These are phyloP conservation scores for Mormyrus proboscirostris DNA, from an alignment of 2,797 vertebrate genomes.

Conservation along the genomic window DNA sequence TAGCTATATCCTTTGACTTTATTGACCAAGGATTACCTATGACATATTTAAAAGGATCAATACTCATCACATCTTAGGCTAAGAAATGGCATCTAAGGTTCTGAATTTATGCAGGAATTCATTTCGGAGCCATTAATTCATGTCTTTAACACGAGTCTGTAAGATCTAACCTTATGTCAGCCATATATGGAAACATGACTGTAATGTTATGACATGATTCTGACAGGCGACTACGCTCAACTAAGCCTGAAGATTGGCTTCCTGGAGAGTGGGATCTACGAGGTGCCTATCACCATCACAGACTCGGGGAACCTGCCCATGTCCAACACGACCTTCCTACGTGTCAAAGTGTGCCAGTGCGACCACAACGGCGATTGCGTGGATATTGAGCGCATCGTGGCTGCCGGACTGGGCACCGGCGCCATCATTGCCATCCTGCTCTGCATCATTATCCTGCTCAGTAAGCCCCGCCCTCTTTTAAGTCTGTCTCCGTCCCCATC, in stretches of 20 bases:
- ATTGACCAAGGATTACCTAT: background rate
- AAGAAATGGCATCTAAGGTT: background rate
- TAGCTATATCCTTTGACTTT: background rate
- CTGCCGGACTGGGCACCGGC: slow-evolving; percentile 83
- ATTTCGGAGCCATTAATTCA: background rate
- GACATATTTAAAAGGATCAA: background rate
- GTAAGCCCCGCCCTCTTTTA: slow-evolving; percentile 55
- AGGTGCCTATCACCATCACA: slow-evolving; percentile 88
- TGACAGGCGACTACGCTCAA: slow-evolving; percentile 80
- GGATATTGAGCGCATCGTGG: slow-evolving; percentile 83
- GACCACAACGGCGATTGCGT: slow-evolving; percentile 92
- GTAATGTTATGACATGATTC: slow-evolving; percentile 18
- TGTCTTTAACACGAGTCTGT: background rate
- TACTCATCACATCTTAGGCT: background rate
- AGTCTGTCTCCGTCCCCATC: background rate
- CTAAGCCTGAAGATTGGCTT: slow-evolving; percentile 77
- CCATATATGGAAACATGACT: background rate
- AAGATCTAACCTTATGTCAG: background rate
- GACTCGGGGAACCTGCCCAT: slow-evolving; percentile 92
- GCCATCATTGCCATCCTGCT: slow-evolving; percentile 94
- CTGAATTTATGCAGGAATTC: background rate
- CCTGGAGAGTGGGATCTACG: slow-evolving; percentile 83
- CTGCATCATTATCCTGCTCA: slow-evolving; percentile 90
- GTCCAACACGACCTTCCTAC: slow-evolving; percentile 81
- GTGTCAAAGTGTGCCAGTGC: slow-evolving; percentile 91